Conservation (phyloP, 2,113 vertebrate species). For the Megaleporinus macrocephalus region DNA sequence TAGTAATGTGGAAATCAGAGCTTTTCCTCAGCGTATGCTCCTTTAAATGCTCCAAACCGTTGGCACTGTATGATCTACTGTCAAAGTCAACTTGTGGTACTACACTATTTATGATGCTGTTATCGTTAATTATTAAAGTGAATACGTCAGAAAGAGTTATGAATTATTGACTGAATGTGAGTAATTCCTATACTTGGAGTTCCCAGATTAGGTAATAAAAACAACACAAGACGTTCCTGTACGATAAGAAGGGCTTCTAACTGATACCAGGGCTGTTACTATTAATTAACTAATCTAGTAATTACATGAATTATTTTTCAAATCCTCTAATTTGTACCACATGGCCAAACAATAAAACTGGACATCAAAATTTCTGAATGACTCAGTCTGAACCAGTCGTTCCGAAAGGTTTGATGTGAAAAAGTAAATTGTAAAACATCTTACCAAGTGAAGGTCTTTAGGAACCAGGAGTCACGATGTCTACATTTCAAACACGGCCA, state of each 20-base stretch:
- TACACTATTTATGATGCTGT: slow-evolving; percentile 8
- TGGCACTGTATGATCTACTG: not conserved
- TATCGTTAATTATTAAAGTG: slow-evolving; percentile 27
- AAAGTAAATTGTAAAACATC: no score
- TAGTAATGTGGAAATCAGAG: not conserved
- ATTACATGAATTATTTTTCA: no score
- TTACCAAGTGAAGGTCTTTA: no score
- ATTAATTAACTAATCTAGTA: not conserved
- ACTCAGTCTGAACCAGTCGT: no score
- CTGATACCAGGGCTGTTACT: not conserved
- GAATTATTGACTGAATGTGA: slow-evolving; percentile 34
- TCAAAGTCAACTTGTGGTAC: not conserved
- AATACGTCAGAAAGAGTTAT: not conserved
- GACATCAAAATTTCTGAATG: no score
- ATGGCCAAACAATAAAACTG: no score
- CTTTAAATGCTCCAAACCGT: not conserved
- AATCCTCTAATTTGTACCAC: not conserved
- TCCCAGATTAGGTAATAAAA: not conserved
- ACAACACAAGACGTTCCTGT: not conserved
- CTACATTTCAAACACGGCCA: no score
- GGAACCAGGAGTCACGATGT: no score
- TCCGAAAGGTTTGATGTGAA: no score
- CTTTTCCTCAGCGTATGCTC: not conserved
- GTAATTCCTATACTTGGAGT: slow-evolving; percentile 11
- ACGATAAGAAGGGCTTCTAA: not conserved